phyloP scores from a whole-genome alignment of 2,888 invertebrate species.

The Harpalus rubripes region DNA sequence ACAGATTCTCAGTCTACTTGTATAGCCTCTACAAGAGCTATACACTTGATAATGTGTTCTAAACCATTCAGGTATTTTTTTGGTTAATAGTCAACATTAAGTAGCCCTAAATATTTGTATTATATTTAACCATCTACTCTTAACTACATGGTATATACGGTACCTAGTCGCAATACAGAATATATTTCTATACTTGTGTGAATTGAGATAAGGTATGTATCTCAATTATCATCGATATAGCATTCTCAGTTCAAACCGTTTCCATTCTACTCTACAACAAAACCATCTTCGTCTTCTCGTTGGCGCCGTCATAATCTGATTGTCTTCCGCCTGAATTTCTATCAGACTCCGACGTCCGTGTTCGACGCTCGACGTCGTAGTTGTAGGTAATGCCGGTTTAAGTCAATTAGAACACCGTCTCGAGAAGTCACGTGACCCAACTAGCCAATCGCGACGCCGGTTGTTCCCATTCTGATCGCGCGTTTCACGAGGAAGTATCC shows the following conservation, averaged over 20 bases:
- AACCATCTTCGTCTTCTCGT: conserved; percentile 12
- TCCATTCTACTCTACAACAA: neutral
- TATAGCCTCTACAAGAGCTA: no score
- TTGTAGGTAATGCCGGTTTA: conserved; percentile 60
- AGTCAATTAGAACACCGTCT: conserved; percentile 64
- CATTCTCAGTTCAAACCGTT: neutral
- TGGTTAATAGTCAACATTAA: no score
- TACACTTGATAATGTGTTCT: no score
- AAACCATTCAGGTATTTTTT: no score
- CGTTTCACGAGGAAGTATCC: conserved; percentile 47
- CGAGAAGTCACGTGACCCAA: conserved; percentile 60
- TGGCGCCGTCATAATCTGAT: conserved; percentile 54
- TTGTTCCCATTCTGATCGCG: conserved; percentile 56
- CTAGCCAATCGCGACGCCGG: conserved; percentile 54
- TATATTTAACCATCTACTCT: no score
- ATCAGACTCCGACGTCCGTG: conserved; percentile 26
- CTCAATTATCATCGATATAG: neutral
- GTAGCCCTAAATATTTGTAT: no score
- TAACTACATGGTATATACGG: no score
- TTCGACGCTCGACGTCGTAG: neutral
- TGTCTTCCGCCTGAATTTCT: conserved; percentile 54
- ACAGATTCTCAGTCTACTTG: no score
- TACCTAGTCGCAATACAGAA: no score
- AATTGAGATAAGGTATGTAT: no score
- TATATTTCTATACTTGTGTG: no score